Conservation (phyloP, 2,888 invertebrate genomes). For the Lithophane leautieri region DNA sequence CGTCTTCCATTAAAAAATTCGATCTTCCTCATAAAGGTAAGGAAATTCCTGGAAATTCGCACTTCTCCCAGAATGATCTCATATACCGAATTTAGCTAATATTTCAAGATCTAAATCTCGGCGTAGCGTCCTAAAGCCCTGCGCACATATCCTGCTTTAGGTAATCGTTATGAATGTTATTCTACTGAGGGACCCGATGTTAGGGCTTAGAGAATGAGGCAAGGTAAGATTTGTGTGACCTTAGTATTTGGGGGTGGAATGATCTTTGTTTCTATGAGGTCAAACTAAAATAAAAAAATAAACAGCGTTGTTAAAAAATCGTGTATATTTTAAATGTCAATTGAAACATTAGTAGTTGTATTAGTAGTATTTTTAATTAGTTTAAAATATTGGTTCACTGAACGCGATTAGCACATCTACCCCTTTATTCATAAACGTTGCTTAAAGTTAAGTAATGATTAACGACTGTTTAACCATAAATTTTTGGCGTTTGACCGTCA, state of each 20-base stretch:
- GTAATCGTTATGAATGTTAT: slow-evolving; percentile 67
- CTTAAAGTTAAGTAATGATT: no score
- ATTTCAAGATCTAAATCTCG: slow-evolving; percentile 68
- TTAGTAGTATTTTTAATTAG: background rate
- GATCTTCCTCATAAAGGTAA: slow-evolving; percentile 14
- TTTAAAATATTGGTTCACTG: no score
- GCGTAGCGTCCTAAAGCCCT: slow-evolving; percentile 52
- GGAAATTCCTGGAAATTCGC: slow-evolving; percentile 65
- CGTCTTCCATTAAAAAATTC: background rate
- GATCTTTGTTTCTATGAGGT: slow-evolving; percentile 2
- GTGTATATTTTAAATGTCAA: background rate
- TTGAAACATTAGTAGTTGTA: background rate
- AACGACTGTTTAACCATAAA: no score
- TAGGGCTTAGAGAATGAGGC: slow-evolving; percentile 54
- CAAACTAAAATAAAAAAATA: background rate
- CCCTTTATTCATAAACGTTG: no score
- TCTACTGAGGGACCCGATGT: slow-evolving; percentile 57
- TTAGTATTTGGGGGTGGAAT: background rate
- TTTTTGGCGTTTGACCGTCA: no score
- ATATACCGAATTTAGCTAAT: slow-evolving; percentile 61
- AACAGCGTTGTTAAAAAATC: background rate
- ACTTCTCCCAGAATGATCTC: slow-evolving; percentile 40
- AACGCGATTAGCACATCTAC: background rate
- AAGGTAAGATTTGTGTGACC: slow-evolving; percentile 52
- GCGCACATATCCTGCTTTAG: slow-evolving; percentile 63